A percentile compares a stretch with the other conserved stretches of the same genome.
Evolutionary conservation across 2,888 invertebrate genomes (phyloP).

Genomic region (Hemithea aestivaria): DNA sequence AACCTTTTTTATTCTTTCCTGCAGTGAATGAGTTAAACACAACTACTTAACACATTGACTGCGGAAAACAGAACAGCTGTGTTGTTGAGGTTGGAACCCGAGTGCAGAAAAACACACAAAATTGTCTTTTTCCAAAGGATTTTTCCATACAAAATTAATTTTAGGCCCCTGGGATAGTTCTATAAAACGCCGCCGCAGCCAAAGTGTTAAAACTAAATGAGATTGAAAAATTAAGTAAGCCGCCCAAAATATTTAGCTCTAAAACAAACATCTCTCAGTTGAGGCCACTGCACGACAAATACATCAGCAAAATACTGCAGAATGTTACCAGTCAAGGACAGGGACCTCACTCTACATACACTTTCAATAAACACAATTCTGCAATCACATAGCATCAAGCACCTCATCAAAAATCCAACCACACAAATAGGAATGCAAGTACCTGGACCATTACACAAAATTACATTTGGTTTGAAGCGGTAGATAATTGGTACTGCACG

Average conservation of each 20-base stretch:
- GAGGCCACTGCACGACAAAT: conserved; percentile 96
- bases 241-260: conserved; percentile 88
- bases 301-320: conserved; percentile 90
- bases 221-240: conserved; percentile 69
- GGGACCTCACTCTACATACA: conserved; percentile 92
- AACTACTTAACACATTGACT: no score
- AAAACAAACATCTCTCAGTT: conserved; percentile 82
- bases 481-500: conserved; percentile 84
- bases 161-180: no score
- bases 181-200: no score
- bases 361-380: conserved; percentile 96
- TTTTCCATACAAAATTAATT: no score
- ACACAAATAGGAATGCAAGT: conserved; percentile 96
- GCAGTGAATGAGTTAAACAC: no score
- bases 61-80: no score
- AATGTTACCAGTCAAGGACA: conserved; percentile 94
- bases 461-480: conserved; percentile 85
- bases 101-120: no score
- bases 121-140: no score
- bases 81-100: no score
- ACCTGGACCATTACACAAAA: conserved; percentile 97
- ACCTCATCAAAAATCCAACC: conserved; percentile 85
- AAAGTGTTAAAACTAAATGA: not conserved
- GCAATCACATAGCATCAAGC: conserved; percentile 82
- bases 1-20: no score